A percentile compares a stretch with the other conserved stretches of the same genome.
phyloP scores from a whole-genome alignment of 2,113 vertebrate species.

The Chelonoidis abingdonii region DNA sequence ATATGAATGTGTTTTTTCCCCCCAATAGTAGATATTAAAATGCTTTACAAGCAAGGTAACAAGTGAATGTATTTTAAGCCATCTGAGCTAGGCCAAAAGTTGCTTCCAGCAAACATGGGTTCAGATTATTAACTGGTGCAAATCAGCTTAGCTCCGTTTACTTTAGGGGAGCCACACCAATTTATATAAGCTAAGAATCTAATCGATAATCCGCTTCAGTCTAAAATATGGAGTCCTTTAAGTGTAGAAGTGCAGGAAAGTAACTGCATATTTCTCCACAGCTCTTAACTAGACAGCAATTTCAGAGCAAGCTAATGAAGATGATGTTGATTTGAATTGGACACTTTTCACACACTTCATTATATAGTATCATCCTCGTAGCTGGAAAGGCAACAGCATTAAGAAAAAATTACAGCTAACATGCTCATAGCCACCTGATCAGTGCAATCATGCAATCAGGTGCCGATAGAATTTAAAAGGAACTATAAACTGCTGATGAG shows the following conservation, averaged over 20 bases:
- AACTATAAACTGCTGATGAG: background rate
- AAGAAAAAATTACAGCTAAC: background rate
- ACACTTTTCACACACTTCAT: background rate
- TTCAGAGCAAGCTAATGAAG: background rate
- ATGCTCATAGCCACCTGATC: background rate
- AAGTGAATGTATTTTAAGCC: background rate
- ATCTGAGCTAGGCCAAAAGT: background rate
- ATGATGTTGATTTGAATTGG: background rate
- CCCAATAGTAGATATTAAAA: background rate
- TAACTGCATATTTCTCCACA: background rate
- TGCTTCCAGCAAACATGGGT: background rate
- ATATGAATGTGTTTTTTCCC: background rate
- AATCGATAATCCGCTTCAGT: background rate
- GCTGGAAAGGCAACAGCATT: background rate
- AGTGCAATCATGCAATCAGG: background rate
- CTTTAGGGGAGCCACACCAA: background rate
- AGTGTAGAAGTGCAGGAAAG: background rate
- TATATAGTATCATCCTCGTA: constrained; percentile 1
- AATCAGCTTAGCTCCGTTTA: background rate
- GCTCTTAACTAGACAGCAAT: background rate
- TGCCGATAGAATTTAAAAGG: background rate
- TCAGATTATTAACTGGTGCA: background rate
- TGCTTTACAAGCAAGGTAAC: background rate
- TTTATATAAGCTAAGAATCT: background rate
- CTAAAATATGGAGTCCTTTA: background rate